Evolutionary conservation across 2,113 vertebrate genomes (phyloP), one percentile per base, ranked within the genome.

Genomic region (Vulpes ferrilata): DNA sequence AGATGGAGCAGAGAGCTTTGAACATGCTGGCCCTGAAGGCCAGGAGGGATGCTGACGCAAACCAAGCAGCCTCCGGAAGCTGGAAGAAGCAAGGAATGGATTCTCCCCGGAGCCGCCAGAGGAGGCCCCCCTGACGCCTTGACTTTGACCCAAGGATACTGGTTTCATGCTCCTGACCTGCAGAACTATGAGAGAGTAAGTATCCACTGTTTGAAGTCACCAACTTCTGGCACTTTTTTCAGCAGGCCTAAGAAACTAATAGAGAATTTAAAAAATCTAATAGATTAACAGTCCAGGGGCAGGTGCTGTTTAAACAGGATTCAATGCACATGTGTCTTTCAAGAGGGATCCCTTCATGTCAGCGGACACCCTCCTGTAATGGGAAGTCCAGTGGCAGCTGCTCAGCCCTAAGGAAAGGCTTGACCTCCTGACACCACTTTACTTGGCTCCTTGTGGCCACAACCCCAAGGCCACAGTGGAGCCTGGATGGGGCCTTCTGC

Each of bases 21-120:
- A 62, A 83, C 10, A 25, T 0, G 0, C 19, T 25, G 12, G 32
- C 11, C 27, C 32, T 15, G 13, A 25, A 38, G 57, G 43, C 0
- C 0, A 0, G 2, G 2, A 30, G 16, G 0, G 15, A 55, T 2
- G 43, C 12, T 6, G 43, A 69, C 16, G 1, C 9, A 7, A 43
- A 32, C 60, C 53, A 1, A 25, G 43, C 62, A 55, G n/a, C 30
- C 30, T 53, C 25, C 51, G 4, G 51, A 65, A 53, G 12, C 19
- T 20, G 51, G 11, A n/a, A 59, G 35, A 38, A 25, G 22, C 11
- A 8, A 19, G 13, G 38, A 38, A 17, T 2, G 0, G 23, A 3
- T 3, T 2, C 11, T 78, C 8, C n/a, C 27, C 22, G 0, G 30
- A 43, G 27, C 15, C 51, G 35, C 7, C 35, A 0, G 12, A 55